Percentiles rank a stretch among this genome's conserved stretches.
phyloP scores from a whole-genome alignment of 2,888 invertebrate species.

The Euzophera pinguis region DNA sequence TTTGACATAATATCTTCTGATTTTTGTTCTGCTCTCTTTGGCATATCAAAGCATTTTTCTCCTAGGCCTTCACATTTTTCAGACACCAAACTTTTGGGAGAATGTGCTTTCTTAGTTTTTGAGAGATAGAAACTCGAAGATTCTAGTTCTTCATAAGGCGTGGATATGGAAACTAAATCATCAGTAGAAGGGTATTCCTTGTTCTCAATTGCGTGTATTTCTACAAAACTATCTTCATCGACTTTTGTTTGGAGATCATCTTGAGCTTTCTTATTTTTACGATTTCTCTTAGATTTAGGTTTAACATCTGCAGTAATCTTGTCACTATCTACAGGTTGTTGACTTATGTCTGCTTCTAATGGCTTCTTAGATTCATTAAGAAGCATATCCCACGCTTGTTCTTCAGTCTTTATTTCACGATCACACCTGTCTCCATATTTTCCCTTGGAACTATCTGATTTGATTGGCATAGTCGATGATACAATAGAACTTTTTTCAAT shows the following conservation, averaged over 20 bases:
- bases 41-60: slow-evolving; percentile 28
- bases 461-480: slow-evolving; percentile 22
- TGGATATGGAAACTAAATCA: slow-evolving; percentile 66
- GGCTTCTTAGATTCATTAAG: slow-evolving; percentile 52
- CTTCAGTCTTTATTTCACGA: slow-evolving; percentile 55
- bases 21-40: slow-evolving; percentile 10
- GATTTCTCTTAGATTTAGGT: slow-evolving; percentile 52
- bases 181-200: slow-evolving; percentile 52
- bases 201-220: slow-evolving; percentile 71
- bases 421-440: slow-evolving; percentile 26
- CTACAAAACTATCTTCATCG: slow-evolving; percentile 69
- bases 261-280: slow-evolving; percentile 51
- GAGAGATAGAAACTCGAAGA: slow-evolving; percentile 39
- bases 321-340: slow-evolving; percentile 28
- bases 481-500: slow-evolving; percentile 17
- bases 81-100: slow-evolving; percentile 48
- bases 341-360: slow-evolving; percentile 26
- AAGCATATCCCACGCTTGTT: slow-evolving; percentile 71
- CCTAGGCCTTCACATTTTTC: slow-evolving; percentile 42
- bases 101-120: slow-evolving; percentile 52
- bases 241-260: slow-evolving; percentile 53
- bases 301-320: slow-evolving; percentile 48
- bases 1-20: not conserved
- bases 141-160: slow-evolving; percentile 55
- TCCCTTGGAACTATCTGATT: slow-evolving; percentile 28